Conservation (phyloP, 2,113 vertebrate genomes). For the Poecile atricapillus region DNA sequence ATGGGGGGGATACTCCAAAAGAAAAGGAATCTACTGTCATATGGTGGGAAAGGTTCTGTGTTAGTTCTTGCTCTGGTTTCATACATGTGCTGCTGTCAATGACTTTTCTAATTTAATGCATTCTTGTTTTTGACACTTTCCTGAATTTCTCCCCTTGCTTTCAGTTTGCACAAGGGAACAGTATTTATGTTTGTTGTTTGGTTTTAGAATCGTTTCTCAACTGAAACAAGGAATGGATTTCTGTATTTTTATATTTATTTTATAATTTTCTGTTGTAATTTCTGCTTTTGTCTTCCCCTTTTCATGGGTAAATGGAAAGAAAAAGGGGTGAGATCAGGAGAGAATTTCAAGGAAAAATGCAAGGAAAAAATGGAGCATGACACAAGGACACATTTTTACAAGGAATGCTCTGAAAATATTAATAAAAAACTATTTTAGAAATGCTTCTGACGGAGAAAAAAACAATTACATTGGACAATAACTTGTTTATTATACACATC, state of each 20-base stretch:
- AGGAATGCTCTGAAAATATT: not conserved
- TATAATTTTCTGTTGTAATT: not conserved
- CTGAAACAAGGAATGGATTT: not conserved
- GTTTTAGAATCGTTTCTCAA: not conserved
- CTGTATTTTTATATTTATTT: not conserved
- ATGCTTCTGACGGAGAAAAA: not conserved
- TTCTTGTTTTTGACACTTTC: not conserved
- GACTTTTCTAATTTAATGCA: not conserved
- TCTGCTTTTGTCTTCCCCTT: not conserved
- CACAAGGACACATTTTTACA: not conserved
- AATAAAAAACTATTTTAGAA: not conserved
- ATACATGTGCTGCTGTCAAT: accelerated
- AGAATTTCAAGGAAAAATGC: not conserved
- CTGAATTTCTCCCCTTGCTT: not conserved
- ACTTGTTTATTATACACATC: not conserved
- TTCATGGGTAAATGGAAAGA: not conserved
- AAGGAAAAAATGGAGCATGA: not conserved
- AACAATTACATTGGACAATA: not conserved
- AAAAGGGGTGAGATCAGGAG: not conserved
- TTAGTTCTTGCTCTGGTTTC: not conserved
- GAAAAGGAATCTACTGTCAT: not conserved
- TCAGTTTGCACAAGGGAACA: not conserved
- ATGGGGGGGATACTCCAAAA: not conserved
- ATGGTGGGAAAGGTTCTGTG: not conserved
- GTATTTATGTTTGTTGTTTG: not conserved